Conservation (phyloP, 1,140 invertebrate species). For the Drosophila chauvacae region DNA sequence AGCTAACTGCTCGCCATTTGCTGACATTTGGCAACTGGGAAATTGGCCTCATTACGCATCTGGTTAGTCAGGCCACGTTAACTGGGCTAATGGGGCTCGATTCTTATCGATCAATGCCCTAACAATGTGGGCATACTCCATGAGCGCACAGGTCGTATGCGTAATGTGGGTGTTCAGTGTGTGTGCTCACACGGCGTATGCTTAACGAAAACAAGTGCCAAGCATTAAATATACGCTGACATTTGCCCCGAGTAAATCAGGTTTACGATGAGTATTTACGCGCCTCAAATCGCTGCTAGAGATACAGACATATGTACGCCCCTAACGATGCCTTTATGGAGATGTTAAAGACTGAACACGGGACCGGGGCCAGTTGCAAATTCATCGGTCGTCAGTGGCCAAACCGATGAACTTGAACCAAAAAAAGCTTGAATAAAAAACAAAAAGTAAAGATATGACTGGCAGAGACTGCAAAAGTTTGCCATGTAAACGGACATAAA, state of each 20-base stretch:
- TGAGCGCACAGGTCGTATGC: slow-evolving; percentile 35
- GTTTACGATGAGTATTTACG: slow-evolving; percentile 27
- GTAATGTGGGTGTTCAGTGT: slow-evolving; percentile 27
- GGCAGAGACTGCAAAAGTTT: slow-evolving; percentile 45
- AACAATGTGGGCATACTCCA: slow-evolving; percentile 4
- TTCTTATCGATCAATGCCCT: slow-evolving; percentile 37
- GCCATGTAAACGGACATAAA: slow-evolving; percentile 61
- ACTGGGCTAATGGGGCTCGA: slow-evolving; percentile 51
- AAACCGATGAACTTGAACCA: slow-evolving; percentile 71
- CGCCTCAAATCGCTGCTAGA: slow-evolving; percentile 10
- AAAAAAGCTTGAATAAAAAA: slow-evolving; percentile 30
- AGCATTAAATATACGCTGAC: slow-evolving; percentile 5
- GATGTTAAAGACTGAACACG: slow-evolving; percentile 22
- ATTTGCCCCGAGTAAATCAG: slow-evolving; percentile 20
- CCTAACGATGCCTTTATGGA: slow-evolving; percentile 33
- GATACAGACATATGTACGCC: neutral
- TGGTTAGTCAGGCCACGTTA: slow-evolving; percentile 65
- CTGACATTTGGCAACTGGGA: slow-evolving; percentile 26
- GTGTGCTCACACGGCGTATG: slow-evolving; percentile 31
- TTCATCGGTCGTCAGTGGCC: slow-evolving; percentile 25
- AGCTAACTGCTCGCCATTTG: slow-evolving; percentile 8
- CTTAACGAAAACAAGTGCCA: slow-evolving; percentile 2
- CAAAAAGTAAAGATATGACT: neutral
- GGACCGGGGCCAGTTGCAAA: slow-evolving; percentile 27
- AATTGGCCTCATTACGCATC: slow-evolving; percentile 29